Evolutionary conservation across 1,140 invertebrate genomes (phyloP).

Genomic region (Papilio polytes): DNA sequence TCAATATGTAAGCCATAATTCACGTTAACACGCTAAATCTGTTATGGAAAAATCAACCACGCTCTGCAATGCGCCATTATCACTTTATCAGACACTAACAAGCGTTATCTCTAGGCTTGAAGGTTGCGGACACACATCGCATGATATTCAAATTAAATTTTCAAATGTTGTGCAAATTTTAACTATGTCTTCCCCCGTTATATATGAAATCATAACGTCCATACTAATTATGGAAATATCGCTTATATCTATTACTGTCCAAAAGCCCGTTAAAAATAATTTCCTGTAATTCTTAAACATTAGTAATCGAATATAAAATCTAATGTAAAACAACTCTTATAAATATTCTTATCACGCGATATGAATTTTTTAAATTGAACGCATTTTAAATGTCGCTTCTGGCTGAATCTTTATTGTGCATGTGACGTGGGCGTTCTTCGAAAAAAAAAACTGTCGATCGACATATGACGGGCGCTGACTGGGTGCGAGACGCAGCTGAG

Average conservation of each 20-base stretch:
- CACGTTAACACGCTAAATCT: slow-evolving; percentile 11
- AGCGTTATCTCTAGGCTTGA: slow-evolving; percentile 56
- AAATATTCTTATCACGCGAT: not conserved
- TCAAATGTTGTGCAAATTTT: slow-evolving; percentile 36
- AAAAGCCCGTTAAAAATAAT: not conserved
- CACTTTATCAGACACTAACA: slow-evolving; percentile 58
- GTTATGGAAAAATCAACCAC: slow-evolving; percentile 46
- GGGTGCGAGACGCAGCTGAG: slow-evolving; percentile 55
- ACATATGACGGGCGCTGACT: slow-evolving; percentile 62
- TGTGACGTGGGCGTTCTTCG: slow-evolving; percentile 41
- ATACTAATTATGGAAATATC: not conserved
- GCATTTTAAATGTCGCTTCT: slow-evolving; percentile 34
- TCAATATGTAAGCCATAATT: slow-evolving; percentile 9
- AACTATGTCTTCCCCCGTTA: not conserved
- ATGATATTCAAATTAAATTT: slow-evolving; percentile 45
- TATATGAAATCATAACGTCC: not conserved
- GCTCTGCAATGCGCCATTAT: slow-evolving; percentile 55
- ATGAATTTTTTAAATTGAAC: slow-evolving; percentile 7
- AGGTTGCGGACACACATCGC: slow-evolving; percentile 50
- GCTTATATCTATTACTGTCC: not conserved
- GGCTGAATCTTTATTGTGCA: slow-evolving; percentile 50
- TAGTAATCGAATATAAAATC: not conserved
- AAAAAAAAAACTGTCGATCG: slow-evolving; percentile 67
- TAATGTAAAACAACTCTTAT: not conserved
- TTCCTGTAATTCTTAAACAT: not conserved